Conservation (phyloP, 64 coral and sea anemone species). For the Dendronephthya gigantea region DNA sequence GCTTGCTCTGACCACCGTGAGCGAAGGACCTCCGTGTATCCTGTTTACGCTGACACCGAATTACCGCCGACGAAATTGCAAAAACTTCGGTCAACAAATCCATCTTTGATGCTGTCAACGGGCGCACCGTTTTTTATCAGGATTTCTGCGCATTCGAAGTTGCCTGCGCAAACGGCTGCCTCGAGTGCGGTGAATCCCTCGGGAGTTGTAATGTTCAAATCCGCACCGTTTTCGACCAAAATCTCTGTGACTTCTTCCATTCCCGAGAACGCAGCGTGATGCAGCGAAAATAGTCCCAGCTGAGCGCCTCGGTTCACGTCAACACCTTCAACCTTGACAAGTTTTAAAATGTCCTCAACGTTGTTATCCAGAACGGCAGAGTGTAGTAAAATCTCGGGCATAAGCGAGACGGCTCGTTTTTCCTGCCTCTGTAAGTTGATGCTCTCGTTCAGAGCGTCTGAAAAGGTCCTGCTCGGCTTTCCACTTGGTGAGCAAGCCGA, state of each 20-base stretch:
- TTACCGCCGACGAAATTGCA: not conserved
- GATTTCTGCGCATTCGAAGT: conserved; percentile 43
- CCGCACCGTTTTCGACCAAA: conserved; percentile 36
- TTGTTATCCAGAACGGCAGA: conserved; percentile 39
- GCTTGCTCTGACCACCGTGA: not conserved
- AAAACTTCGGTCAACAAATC: conserved; percentile 26
- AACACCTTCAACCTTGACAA: conserved; percentile 12
- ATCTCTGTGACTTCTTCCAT: conserved; percentile 31
- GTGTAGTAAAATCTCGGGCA: conserved; percentile 38
- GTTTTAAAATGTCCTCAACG: conserved; percentile 30
- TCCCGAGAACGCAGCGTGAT: conserved; percentile 32
- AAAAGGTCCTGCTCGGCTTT: not conserved
- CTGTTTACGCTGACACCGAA: not conserved
- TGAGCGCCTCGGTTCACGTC: conserved; percentile 23
- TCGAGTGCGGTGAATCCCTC: conserved; percentile 30
- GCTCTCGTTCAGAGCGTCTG: not conserved
- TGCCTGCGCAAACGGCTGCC: conserved; percentile 22
- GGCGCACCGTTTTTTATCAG: conserved; percentile 38
- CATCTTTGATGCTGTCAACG: conserved; percentile 42
- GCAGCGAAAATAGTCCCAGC: conserved; percentile 24
- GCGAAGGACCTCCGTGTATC: not conserved
- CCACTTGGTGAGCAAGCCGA: not conserved
- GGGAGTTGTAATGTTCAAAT: conserved; percentile 27
- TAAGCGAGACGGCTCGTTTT: conserved; percentile 25
- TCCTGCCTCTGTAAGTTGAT: not conserved